phyloP scores from a whole-genome alignment of 2,888 invertebrate genomes.

The Eristalinus sepulchralis region DNA sequence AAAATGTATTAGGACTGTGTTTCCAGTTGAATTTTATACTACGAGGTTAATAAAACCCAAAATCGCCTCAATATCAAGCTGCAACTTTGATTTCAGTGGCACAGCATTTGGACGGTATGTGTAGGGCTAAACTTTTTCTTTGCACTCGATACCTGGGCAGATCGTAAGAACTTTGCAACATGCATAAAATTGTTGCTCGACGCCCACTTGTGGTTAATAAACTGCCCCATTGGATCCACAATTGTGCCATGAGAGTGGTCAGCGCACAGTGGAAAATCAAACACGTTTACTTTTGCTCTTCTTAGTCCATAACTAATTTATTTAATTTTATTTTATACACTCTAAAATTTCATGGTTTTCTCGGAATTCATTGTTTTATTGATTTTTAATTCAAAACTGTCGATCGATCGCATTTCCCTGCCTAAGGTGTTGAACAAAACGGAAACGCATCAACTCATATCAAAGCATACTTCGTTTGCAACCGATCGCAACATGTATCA shows the following conservation, averaged over 20 bases:
- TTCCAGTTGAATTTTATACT: too few species aligned
- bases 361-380: slow-evolving; percentile 27
- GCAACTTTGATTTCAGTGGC: too few species aligned
- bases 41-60: too few species aligned
- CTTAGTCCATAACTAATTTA: slow-evolving; percentile 53
- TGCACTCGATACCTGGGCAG: too few species aligned
- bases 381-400: slow-evolving; percentile 8
- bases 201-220: too few species aligned
- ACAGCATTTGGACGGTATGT: too few species aligned
- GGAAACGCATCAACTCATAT: slow-evolving; percentile 6
- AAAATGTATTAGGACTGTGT: too few species aligned
- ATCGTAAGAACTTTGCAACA: too few species aligned
- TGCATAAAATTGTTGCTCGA: neutral
- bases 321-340: slow-evolving; percentile 41
- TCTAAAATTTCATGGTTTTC: slow-evolving; percentile 27
- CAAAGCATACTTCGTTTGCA: neutral
- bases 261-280: neutral
- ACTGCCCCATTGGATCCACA: too few species aligned
- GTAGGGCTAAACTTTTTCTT: too few species aligned
- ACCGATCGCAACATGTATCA: neutral
- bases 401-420: slow-evolving; percentile 10
- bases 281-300: slow-evolving; percentile 20
- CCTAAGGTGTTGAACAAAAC: slow-evolving; percentile 31
- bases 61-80: too few species aligned
- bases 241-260: neutral